A percentile compares a stretch with the other conserved stretches of the same genome.
Conservation (phyloP, 1,140 invertebrate genomes). For the Drosophila sproati region DNA sequence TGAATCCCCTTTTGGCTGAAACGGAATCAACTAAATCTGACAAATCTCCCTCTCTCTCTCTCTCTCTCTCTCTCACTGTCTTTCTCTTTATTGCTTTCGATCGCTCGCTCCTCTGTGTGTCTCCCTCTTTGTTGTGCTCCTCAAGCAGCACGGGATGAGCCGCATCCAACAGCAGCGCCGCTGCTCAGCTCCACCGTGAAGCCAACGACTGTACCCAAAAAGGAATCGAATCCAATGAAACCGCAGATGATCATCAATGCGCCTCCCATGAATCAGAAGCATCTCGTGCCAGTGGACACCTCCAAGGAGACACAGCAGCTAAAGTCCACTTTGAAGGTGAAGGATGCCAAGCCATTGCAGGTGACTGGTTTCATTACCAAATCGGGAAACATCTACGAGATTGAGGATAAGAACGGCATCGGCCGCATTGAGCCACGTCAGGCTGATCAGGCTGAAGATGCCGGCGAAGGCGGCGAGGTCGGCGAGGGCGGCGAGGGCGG, state of each 20-base stretch:
- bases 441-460: slow-evolving; percentile 19
- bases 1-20: slow-evolving; percentile 7
- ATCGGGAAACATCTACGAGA: slow-evolving; percentile 75
- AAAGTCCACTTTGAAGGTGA: slow-evolving; percentile 33
- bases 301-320: slow-evolving; percentile 7
- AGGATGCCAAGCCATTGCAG: slow-evolving; percentile 68
- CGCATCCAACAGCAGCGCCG: slow-evolving; percentile 49
- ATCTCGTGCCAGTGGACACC: slow-evolving; percentile 46
- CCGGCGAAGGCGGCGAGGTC: too few relatives aligned
- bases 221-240: slow-evolving; percentile 49
- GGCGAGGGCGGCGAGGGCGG: too few relatives aligned
- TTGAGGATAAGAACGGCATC: slow-evolving; percentile 68
- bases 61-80: background rate
- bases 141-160: slow-evolving; percentile 33
- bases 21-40: slow-evolving; percentile 1
- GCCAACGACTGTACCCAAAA: slow-evolving; percentile 55
- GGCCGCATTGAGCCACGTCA: slow-evolving; percentile 74
- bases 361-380: slow-evolving; percentile 80
- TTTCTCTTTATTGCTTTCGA: background rate
- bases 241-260: slow-evolving; percentile 71
- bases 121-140: background rate
- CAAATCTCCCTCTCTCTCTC: background rate
- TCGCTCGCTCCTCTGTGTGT: background rate
- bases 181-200: slow-evolving; percentile 60
- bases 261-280: slow-evolving; percentile 64